A percentile compares a stretch with the other conserved stretches of the same genome.
These are phyloP conservation scores for Pyralis farinalis DNA, from an alignment of 2,888 invertebrate species.

Conservation along the genomic window DNA sequence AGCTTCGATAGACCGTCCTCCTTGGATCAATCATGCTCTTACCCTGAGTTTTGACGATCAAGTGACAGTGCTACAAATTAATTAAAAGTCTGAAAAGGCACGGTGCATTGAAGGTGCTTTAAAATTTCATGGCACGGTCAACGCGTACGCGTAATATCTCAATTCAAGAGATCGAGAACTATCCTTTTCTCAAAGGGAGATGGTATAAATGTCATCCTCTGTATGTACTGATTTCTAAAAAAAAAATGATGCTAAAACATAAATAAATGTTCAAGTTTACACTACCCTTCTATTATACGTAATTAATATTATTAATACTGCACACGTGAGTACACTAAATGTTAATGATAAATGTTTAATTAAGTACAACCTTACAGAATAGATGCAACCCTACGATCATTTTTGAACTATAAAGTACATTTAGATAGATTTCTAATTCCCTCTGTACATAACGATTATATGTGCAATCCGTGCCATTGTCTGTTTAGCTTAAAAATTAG, in stretches of 20 bases:
- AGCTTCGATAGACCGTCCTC: constrained; percentile 43
- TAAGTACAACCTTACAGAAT: constrained; percentile 55
- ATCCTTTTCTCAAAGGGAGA: not conserved
- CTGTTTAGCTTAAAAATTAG: constrained; percentile 73
- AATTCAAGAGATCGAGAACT: constrained; percentile 4
- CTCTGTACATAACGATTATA: constrained; percentile 69
- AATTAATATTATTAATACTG: constrained; percentile 56
- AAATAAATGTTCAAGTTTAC: constrained; percentile 61
- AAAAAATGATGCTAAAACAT: constrained; percentile 29
- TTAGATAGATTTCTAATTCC: constrained; percentile 61
- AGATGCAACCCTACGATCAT: constrained; percentile 62
- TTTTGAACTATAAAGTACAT: constrained; percentile 48
- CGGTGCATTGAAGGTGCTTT: constrained; percentile 57
- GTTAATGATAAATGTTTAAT: constrained; percentile 61
- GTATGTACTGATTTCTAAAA: constrained; percentile 18
- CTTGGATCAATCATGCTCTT: constrained; percentile 25
- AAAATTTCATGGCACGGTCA: constrained; percentile 47
- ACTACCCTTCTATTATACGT: constrained; percentile 66
- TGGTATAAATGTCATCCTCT: constrained; percentile 11
- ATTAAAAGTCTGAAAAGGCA: constrained; percentile 46
- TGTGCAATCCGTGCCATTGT: constrained; percentile 81
- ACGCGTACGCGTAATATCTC: constrained; percentile 17
- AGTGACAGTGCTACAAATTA: constrained; percentile 36
- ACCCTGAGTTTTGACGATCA: constrained; percentile 14
- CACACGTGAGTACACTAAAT: constrained; percentile 68